phyloP scores from a whole-genome alignment of 2,888 invertebrate species.

The Trissoscelio sp. region DNA sequence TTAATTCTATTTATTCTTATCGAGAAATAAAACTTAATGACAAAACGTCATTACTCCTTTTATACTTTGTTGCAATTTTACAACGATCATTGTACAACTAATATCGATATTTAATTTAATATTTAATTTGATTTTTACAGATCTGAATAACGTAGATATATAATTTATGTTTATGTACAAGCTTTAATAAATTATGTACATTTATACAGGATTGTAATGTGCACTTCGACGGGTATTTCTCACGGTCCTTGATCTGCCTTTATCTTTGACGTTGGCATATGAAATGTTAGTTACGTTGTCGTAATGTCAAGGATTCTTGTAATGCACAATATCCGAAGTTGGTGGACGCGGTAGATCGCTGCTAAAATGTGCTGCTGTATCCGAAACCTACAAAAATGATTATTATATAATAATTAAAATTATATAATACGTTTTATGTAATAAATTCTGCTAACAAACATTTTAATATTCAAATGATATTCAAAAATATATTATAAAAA shows the following conservation, averaged over 20 bases:
- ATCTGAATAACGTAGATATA: neutral
- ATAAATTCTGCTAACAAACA: no score
- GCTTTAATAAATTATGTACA: conserved; percentile 55
- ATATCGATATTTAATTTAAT: no score
- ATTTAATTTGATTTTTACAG: conserved; percentile 18
- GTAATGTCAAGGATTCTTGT: conserved; percentile 75
- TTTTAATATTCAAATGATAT: no score
- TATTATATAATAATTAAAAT: no score
- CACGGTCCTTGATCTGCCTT: conserved; percentile 47
- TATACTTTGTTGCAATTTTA: no score
- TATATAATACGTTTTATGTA: no score
- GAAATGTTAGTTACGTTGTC: conserved; percentile 38
- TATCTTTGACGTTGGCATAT: conserved; percentile 51
- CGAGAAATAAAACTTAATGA: no score
- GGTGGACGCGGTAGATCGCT: conserved; percentile 75
- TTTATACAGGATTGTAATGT: conserved; percentile 65
- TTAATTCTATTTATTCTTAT: no score
- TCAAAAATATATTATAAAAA: no score
- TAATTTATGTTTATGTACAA: neutral
- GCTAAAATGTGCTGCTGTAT: conserved; percentile 77
- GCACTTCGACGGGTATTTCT: conserved; percentile 51
- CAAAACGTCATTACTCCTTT: no score
- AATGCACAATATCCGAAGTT: conserved; percentile 77
- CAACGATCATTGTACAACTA: neutral
- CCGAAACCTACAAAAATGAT: conserved; percentile 74